Evolutionary conservation across 2,797 vertebrate species (phyloP), one percentile per base, ranked within the genome.

Genomic region (Thalassophryne amazonica): DNA sequence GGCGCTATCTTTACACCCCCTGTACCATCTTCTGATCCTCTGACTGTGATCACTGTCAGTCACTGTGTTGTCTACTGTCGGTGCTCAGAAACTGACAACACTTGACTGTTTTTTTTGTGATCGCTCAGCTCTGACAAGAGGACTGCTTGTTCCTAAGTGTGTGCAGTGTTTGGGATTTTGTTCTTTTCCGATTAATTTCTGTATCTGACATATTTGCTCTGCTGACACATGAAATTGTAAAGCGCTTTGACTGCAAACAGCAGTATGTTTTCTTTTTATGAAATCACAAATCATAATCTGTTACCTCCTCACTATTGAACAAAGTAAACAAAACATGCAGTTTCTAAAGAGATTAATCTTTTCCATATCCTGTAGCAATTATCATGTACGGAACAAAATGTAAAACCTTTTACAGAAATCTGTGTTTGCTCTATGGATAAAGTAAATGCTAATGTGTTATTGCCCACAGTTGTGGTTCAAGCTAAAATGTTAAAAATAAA

Each of bases 171-270:
- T 42, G n/a, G 21, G 22, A 58, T 78, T 64, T 55, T 50, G 9
- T 41, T 73, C 23, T 37, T 56, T 61, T 54, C 20, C 23, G 30
- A 38, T 80, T 70, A 46, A 60, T 79, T 83, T 76, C 36, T 35
- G n/a, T 60, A 51, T 64, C 61, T 53, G 71, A 78, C 70, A 79
- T 81, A 60, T 85, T 83, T 76, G 47, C 73, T 69, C 73, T 75
- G 69, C 81, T 80, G 71, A 78, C 73, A 40, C 55, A 40, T 33
- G n/a, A 34, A 61, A 77, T 63, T 68, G 68, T 68, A 21, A 81
- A 67, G 55, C 73, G 57, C 61, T 6, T 3, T 57, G 34, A 52
- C 45, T 42, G 30, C 47, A 58, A 50, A 67, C 34, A 70, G 43
- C 41, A 51, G 60, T 59, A n/a, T n/a, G 38, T 52, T 21, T 66